Evolutionary conservation across 2,797 vertebrate genomes (phyloP), one percentile per base, ranked within the genome.

Genomic region (Hydrophis major): DNA sequence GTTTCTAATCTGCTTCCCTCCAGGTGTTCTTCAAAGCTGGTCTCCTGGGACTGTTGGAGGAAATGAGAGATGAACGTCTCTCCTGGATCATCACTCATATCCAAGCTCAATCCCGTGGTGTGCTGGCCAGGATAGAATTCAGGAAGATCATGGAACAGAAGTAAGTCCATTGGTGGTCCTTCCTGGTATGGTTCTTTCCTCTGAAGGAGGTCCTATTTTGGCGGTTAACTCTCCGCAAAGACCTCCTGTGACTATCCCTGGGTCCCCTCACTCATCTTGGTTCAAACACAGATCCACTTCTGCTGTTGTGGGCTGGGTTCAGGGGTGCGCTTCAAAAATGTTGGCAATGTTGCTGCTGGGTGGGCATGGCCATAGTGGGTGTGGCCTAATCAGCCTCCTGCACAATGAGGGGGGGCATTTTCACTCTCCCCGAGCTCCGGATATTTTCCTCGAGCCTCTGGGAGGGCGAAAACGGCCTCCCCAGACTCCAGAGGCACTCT

Each of bases 1-100:
- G 32, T 32, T 32, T 32, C 32, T 32, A 32, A 32, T 74, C 55
- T 69, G 86, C 22, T 56, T 91, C 37, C 18, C 0, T 0, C 0
- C 94, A 99, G 98, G 98, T 98, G 88, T 99, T 99, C 89, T 99
- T 99, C 92, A 99, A 99, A 93, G 98, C 98, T 0, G 98, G 98
- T 87, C 97, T 99, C 7, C 96, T 99, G 96, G 98, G 98, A 25
- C 88, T 97, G 22, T 97, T 99, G 92, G 98, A 99, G 92, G 98
- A 99, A 95, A 98, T 99, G 98, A 96, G 98, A 37, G 99, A 99
- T 0, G 98, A 99, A 74, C 97, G 98, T 2, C 97, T 99, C 0
- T 96, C 98, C 57, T 96, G 98, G 14, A 98, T 98, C 95, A 97
- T 98, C 88, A 98, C 98, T 59, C 97, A 98, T 50, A 96, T 98